Percentiles rank a stretch among this genome's conserved stretches.
These are phyloP conservation scores for Pipistrellus nathusii DNA, from an alignment of 2,797 vertebrate genomes.

Conservation along the genomic window DNA sequence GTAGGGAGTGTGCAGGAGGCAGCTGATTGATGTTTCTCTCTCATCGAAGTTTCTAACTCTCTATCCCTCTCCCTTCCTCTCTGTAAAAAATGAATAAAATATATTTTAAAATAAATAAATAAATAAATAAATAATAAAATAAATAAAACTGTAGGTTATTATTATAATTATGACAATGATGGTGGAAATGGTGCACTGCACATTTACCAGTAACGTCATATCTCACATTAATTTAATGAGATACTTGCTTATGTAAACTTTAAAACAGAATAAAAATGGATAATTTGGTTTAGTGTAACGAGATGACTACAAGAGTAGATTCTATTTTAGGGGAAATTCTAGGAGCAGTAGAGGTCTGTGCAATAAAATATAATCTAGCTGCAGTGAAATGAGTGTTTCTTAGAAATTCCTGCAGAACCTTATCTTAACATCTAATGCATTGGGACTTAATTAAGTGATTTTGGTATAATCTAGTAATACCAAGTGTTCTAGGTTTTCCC, in stretches of 20 bases:
- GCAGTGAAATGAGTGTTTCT: neutral
- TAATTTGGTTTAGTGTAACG: neutral
- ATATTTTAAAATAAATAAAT: too few species aligned
- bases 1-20: too few species aligned
- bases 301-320: neutral
- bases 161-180: neutral
- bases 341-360: fast-evolving
- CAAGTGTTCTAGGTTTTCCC: neutral
- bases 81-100: too few species aligned
- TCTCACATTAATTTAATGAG: neutral
- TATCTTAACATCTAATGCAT: neutral
- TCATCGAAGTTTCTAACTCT: too few species aligned
- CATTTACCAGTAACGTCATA: neutral
- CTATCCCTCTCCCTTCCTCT: too few species aligned
- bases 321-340: neutral
- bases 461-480: neutral
- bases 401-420: neutral
- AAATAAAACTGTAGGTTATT: neutral
- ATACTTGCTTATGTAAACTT: neutral
- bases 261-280: neutral
- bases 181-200: neutral
- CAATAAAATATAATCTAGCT: neutral
- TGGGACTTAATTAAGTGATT: neutral
- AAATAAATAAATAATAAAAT: too few species aligned
- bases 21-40: too few species aligned